A percentile compares a stretch with the other conserved stretches of the same genome.
phyloP scores from a whole-genome alignment of 1,140 invertebrate species.

The Lordiphosa collinella region DNA sequence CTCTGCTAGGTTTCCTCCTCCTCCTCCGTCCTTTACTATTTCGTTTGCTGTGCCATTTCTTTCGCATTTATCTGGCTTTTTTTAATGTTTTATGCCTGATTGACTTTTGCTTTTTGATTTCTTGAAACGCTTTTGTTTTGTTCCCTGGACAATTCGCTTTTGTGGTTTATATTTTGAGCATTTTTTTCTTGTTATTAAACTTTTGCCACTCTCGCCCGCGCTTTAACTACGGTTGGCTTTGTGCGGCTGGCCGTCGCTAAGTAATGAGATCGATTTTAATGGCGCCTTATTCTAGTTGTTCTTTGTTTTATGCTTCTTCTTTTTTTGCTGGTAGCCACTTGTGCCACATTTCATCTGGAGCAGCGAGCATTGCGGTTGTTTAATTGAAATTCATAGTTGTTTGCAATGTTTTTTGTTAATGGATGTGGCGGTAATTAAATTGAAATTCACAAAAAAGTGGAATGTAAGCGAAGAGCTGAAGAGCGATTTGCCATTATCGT shows the following conservation, averaged over 20 bases:
- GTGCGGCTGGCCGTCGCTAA: conserved; percentile 56
- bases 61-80: conserved; percentile 27
- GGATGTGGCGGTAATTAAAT: conserved; percentile 24
- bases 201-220: conserved; percentile 20
- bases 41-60: conserved; percentile 31
- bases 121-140: conserved; percentile 51
- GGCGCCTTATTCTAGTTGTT: conserved; percentile 13
- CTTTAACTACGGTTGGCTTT: conserved; percentile 34
- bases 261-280: conserved; percentile 71
- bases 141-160: conserved; percentile 42
- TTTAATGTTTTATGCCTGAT: conserved; percentile 74
- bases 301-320: conserved; percentile 17
- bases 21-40: conserved; percentile 8
- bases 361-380: conserved; percentile 22
- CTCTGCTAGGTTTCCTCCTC: conserved; percentile 5
- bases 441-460: background rate
- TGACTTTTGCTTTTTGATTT: conserved; percentile 70
- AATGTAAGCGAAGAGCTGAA: no score
- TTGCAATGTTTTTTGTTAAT: conserved; percentile 10
- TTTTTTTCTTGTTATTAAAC: conserved; percentile 61
- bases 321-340: conserved; percentile 25
- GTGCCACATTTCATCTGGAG: conserved; percentile 34
- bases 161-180: conserved; percentile 62
- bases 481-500: conserved; percentile 7
- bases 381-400: conserved; percentile 41